phyloP scores from a whole-genome alignment of 2,797 vertebrate species.

The Champsocephalus gunnari region DNA sequence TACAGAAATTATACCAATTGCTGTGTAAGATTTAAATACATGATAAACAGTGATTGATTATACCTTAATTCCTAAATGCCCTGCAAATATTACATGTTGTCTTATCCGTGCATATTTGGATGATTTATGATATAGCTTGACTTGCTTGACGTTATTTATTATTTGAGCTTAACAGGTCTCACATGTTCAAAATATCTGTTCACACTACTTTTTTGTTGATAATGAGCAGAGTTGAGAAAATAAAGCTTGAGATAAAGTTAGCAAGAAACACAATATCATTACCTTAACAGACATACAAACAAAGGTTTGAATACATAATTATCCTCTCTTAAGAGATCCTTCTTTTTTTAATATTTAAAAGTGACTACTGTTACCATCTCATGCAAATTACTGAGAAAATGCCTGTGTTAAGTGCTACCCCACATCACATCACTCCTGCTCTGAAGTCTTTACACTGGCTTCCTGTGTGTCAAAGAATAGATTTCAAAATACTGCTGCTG shows the following conservation, averaged over 20 bases:
- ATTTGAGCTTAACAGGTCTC: background rate
- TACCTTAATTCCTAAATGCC: background rate
- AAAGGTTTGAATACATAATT: conserved; percentile 18
- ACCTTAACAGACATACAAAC: conserved; percentile 23
- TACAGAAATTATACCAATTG: conserved; percentile 16
- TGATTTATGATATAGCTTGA: background rate
- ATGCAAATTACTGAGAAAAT: conserved; percentile 40
- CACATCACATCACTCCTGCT: background rate
- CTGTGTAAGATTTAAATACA: conserved; percentile 10
- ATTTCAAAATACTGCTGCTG: too few species aligned
- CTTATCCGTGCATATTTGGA: background rate
- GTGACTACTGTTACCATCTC: conserved; percentile 26
- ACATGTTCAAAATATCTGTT: background rate
- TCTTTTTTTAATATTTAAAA: conserved; percentile 35
- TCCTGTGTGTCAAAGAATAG: too few species aligned
- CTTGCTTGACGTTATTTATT: background rate
- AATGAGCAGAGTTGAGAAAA: conserved; percentile 15
- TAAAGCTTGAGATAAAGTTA: conserved; percentile 17
- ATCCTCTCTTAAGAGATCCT: conserved; percentile 3
- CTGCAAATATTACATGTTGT: background rate
- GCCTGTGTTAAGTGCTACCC: conserved; percentile 42
- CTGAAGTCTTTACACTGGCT: too few species aligned
- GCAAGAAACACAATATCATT: background rate
- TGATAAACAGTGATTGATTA: conserved; percentile 26
- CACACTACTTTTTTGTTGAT: background rate